phyloP scores from a whole-genome alignment of 1,140 invertebrate genomes.

The fruit fly (Drosophila melanogaster) region Release_6_plus_ISO1_MT NT_033777.3:19226501-19227000 shows the following conservation, averaged over 20 bases:
- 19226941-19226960: no score
- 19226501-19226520: conserved; percentile 15
- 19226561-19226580: conserved; percentile 33
- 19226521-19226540: conserved; percentile 31
- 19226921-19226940: no score
- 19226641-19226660: background rate
- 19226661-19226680: background rate
- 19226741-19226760: background rate
- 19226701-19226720: background rate
- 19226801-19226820: no score
- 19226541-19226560: conserved; percentile 37
- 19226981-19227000: no score
- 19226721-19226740: background rate
- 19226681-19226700: background rate
- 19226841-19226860: no score
- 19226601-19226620: conserved; percentile 25
- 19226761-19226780: background rate
- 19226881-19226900: no score
- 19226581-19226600: conserved; percentile 12
- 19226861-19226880: no score
- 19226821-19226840: no score
- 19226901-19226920: no score
- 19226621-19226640: conserved; percentile 4
- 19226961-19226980: no score
- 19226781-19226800: background rate